phyloP scores from a whole-genome alignment of 2,113 vertebrate genomes.

The Thryonomys swinderianus region DNA sequence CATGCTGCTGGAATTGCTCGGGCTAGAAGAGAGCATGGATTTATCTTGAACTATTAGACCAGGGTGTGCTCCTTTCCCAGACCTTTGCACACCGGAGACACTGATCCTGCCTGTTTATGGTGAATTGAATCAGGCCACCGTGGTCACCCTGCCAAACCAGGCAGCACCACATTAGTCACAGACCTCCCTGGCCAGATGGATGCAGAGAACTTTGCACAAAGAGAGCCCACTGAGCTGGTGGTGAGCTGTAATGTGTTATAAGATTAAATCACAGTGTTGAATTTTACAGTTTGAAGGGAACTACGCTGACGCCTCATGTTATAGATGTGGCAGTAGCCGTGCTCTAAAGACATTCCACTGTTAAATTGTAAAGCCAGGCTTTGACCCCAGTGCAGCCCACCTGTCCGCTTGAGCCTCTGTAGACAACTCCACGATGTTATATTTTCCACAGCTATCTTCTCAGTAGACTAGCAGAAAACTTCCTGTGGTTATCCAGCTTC shows the following conservation, averaged over 20 bases:
- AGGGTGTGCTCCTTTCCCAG: background rate
- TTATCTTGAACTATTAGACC: slow-evolving; percentile 39
- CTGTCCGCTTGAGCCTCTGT: background rate
- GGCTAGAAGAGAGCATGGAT: slow-evolving; percentile 41
- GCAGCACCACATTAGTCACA: background rate
- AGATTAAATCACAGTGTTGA: background rate
- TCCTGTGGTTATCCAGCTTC: background rate
- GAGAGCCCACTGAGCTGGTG: background rate
- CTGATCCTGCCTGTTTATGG: slow-evolving; percentile 38
- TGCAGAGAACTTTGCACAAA: background rate
- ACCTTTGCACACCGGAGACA: slow-evolving; percentile 2
- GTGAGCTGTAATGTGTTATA: background rate
- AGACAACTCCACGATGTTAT: background rate
- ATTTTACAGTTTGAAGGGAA: slow-evolving; percentile 25
- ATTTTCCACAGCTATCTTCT: background rate
- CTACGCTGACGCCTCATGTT: background rate
- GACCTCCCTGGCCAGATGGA: slow-evolving; percentile 31
- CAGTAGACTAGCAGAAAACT: background rate
- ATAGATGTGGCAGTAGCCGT: background rate
- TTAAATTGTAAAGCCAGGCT: background rate
- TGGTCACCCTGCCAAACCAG: slow-evolving; percentile 39
- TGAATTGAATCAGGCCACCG: slow-evolving; percentile 51
- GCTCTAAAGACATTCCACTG: background rate
- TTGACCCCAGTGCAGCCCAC: background rate
- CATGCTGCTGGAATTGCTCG: slow-evolving; percentile 35